Percentiles rank a stretch among this genome's conserved stretches.
These are phyloP conservation scores for Linnaemya vulpina DNA, from an alignment of 2,888 invertebrate species.

Conservation along the genomic window DNA sequence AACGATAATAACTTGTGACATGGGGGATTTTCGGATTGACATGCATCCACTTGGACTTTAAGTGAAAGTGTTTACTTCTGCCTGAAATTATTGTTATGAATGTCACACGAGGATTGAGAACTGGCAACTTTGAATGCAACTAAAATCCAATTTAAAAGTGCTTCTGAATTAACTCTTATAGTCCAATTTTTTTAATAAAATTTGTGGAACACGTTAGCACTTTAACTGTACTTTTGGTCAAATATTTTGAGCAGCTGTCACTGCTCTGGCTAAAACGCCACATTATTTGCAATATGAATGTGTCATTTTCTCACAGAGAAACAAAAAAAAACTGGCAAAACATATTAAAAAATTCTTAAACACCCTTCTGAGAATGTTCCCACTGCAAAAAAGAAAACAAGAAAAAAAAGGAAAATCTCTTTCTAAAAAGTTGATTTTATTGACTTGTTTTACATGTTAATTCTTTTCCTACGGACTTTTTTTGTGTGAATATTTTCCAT, in stretches of 20 bases:
- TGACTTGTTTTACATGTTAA: constrained; percentile 71
- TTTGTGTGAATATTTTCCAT: background rate
- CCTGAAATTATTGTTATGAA: too few species aligned
- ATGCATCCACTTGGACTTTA: too few species aligned
- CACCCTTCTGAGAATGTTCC: constrained; percentile 41
- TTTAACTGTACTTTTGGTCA: background rate
- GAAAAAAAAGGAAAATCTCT: constrained; percentile 40
- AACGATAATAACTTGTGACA: too few species aligned
- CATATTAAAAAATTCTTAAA: constrained; percentile 67
- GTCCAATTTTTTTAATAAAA: too few species aligned
- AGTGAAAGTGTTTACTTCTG: too few species aligned
- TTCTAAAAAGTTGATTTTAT: constrained; percentile 62
- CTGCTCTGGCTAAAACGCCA: constrained; percentile 49
- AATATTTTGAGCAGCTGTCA: background rate
- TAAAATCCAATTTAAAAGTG: too few species aligned
- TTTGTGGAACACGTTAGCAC: too few species aligned
- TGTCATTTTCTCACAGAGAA: constrained; percentile 59
- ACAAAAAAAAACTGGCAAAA: constrained; percentile 37
- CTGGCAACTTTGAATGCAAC: too few species aligned
- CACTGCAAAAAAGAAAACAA: constrained; percentile 14
- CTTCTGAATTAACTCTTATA: too few species aligned
- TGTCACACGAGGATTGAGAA: too few species aligned
- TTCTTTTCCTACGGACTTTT: constrained; percentile 42
- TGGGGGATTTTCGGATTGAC: too few species aligned
- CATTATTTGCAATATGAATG: constrained; percentile 61